These are phyloP conservation scores for Drosophila kohkoa DNA, from an alignment of 1,140 invertebrate species.

Conservation along the genomic window DNA sequence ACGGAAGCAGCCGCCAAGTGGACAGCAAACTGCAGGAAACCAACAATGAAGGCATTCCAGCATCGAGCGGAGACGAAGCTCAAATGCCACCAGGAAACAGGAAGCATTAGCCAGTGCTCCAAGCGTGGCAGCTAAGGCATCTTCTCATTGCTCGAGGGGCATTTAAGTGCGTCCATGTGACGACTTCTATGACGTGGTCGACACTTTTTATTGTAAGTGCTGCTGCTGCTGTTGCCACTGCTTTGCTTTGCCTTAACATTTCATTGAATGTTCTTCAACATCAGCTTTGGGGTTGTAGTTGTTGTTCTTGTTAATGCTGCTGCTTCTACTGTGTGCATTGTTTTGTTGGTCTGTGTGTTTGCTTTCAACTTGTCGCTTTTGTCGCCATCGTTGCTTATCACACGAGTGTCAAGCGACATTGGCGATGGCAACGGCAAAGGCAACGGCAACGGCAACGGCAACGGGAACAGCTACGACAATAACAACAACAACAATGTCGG, in stretches of 20 bases:
- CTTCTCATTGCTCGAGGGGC: constrained; percentile 17
- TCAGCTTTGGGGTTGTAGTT: constrained; percentile 3
- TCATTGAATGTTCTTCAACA: constrained; percentile 44
- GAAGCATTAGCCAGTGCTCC: constrained; percentile 59
- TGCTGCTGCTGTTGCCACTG: constrained; percentile 18
- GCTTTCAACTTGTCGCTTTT: constrained; percentile 52
- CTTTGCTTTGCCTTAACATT: constrained; percentile 56
- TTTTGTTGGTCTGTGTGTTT: constrained; percentile 47
- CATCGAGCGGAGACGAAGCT: constrained; percentile 16
- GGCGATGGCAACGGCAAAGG: not conserved
- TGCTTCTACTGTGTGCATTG: constrained; percentile 31
- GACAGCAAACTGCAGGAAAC: constrained; percentile 73
- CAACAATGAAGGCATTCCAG: constrained; percentile 64
- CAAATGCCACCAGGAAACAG: constrained; percentile 54
- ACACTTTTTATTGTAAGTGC: constrained; percentile 69
- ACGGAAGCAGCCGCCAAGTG: constrained; percentile 56
- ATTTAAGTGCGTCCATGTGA: constrained; percentile 52
- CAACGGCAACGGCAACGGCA: not conserved
- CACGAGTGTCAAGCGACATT: constrained; percentile 48
- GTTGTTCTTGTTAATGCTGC: constrained; percentile 15
- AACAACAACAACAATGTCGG: not conserved
- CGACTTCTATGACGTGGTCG: constrained; percentile 36
- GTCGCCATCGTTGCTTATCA: constrained; percentile 35
- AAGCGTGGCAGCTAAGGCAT: not conserved
- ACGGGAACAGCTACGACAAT: not conserved